These are phyloP conservation scores for Bugulina stolonifera DNA, from an alignment of 2,888 invertebrate genomes.

Conservation along the genomic window DNA sequence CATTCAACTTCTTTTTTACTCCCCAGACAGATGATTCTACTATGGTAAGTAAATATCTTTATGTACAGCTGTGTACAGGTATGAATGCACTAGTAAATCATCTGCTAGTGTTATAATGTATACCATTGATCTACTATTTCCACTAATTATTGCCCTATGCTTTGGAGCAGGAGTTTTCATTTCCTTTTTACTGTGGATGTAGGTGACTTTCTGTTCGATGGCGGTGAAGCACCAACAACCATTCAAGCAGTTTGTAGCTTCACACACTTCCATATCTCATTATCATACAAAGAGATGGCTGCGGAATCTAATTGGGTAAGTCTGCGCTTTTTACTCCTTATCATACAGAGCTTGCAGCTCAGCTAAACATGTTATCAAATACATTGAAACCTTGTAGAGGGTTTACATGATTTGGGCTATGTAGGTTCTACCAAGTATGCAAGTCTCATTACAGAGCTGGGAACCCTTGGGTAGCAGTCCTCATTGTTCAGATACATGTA, in stretches of 20 bases:
- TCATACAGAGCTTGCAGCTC: too few species aligned
- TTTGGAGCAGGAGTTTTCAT: neutral
- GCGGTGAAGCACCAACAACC: neutral
- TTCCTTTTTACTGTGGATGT: neutral
- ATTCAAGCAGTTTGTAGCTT: neutral
- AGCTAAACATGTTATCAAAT: too few species aligned
- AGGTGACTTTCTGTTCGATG: neutral
- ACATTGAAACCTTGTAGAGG: too few species aligned
- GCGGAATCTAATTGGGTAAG: neutral
- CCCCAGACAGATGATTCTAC: neutral
- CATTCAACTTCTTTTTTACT: constrained; percentile 1
- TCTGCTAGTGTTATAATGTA: too few species aligned
- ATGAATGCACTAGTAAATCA: neutral
- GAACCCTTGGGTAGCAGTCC: too few species aligned
- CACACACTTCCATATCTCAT: neutral
- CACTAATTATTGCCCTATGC: too few species aligned
- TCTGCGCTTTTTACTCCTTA: neutral
- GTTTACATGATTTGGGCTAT: too few species aligned
- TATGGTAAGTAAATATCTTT: neutral
- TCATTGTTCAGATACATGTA: too few species aligned
- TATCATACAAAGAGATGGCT: constrained; percentile 12
- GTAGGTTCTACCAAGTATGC: too few species aligned
- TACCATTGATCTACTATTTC: too few species aligned
- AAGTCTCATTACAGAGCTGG: too few species aligned
- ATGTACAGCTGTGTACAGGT: too few species aligned